phyloP scores from a whole-genome alignment of 1,140 invertebrate genomes.

The Eumaeus atala region DNA sequence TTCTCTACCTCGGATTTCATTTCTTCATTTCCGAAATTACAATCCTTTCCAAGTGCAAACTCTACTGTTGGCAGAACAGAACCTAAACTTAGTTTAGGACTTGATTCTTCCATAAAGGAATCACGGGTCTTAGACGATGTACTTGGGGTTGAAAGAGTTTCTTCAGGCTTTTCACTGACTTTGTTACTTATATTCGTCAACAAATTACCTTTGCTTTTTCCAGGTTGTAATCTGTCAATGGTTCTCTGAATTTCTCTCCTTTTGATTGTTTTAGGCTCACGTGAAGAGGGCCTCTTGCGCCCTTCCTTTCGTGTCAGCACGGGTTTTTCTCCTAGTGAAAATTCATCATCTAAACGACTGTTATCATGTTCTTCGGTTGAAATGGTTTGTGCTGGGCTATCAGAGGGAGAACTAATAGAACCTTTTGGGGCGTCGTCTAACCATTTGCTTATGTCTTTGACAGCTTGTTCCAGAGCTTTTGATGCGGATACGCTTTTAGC shows the following conservation, averaged over 20 bases:
- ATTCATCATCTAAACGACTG: conserved; percentile 58
- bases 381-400: conserved; percentile 52
- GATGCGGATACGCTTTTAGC: conserved; percentile 78
- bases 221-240: conserved; percentile 87
- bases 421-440: conserved; percentile 86
- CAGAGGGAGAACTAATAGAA: conserved; percentile 81
- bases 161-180: conserved; percentile 63
- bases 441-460: conserved; percentile 93
- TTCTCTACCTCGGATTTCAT: conserved; percentile 57
- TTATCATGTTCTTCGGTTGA: conserved; percentile 61
- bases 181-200: conserved; percentile 75
- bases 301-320: conserved; percentile 49
- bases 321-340: conserved; percentile 49
- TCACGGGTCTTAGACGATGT: conserved; percentile 72
- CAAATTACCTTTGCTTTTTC: conserved; percentile 90
- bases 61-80: conserved; percentile 82
- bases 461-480: conserved; percentile 87
- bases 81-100: conserved; percentile 86
- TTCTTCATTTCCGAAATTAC: conserved; percentile 75
- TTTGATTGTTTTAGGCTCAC: conserved; percentile 68
- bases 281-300: conserved; percentile 61
- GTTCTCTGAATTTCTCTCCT: conserved; percentile 86
- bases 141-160: conserved; percentile 52
- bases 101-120: conserved; percentile 75
- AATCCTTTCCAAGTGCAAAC: conserved; percentile 76